These are phyloP conservation scores for Ophonus ardosiacus DNA, from an alignment of 2,888 invertebrate genomes.

Conservation along the genomic window DNA sequence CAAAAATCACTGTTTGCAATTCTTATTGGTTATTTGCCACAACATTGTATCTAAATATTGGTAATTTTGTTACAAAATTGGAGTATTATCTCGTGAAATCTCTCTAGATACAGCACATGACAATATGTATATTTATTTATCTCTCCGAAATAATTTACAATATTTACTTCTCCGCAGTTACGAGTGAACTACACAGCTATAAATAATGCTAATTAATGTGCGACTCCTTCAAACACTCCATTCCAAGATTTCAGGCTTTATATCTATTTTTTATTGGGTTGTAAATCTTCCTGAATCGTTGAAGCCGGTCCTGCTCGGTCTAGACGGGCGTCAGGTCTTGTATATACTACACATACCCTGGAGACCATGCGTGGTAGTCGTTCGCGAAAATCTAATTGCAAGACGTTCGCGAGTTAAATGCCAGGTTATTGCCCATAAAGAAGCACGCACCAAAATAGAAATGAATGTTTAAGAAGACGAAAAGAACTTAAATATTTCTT, in stretches of 20 bases:
- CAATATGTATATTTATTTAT: not conserved
- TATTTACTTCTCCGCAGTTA: not conserved
- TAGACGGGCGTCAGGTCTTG: slow-evolving; percentile 49
- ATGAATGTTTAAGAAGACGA: too few species aligned
- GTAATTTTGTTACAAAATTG: not conserved
- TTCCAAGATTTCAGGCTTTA: slow-evolving; percentile 36
- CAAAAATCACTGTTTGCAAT: too few species aligned
- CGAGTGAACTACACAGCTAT: not conserved
- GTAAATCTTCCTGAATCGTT: slow-evolving; percentile 23
- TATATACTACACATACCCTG: slow-evolving; percentile 26
- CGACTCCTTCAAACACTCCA: slow-evolving; percentile 18
- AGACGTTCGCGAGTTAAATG: not conserved
- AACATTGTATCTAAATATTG: too few species aligned
- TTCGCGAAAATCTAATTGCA: slow-evolving; percentile 54
- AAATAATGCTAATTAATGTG: slow-evolving; percentile 47
- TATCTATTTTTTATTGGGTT: slow-evolving; percentile 26
- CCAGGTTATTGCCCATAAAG: not conserved
- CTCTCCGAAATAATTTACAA: slow-evolving; percentile 1
- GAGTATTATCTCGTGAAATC: not conserved
- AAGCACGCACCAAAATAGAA: too few species aligned
- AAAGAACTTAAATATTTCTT: too few species aligned
- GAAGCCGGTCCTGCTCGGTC: slow-evolving; percentile 3
- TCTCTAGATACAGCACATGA: not conserved
- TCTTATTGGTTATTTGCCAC: too few species aligned
- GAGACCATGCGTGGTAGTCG: slow-evolving; percentile 5